Evolutionary conservation across 2,888 invertebrate species (phyloP), one percentile per base, ranked within the genome.

Genomic region (Hyalella azteca): DNA sequence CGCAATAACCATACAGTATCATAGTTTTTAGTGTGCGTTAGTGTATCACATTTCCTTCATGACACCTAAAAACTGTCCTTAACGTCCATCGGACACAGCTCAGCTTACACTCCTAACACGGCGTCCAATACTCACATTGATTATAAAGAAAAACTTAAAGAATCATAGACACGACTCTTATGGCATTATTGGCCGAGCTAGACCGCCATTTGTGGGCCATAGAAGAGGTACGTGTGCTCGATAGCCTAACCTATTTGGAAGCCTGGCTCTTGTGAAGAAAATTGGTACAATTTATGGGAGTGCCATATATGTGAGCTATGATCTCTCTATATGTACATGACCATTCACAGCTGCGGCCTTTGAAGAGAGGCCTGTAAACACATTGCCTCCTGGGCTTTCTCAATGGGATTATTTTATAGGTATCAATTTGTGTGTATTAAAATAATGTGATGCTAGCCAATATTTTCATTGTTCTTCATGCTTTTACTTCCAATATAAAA

Each of bases 231-330:
- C 66, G 66, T 66, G 66, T 19, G 66, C 66, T 66, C 66, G 66
- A 66, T 66, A 66, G 66, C 29, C 36, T 36, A 66, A 66, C 66
- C 66, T 66, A 66, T 66, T 66, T 66, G 66, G 66, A 66, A 66
- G 36, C 36, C 36, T 32, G 36, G 66, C 66, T 66, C 66, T 66
- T 36, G 66, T 66, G 36, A 32, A 66, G 66, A 66, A 66, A 66
- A 66, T 66, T 66, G 66, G 36, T 66, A 66, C 66, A 66, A 66
- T 66, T 66, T 66, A 66, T 66, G 66, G n/a, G 66, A 36, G 36
- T 36, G 66, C 66, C 66, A 66, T 36, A 66, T 66, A 66, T 66
- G 66, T 66, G 66, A 15, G 66, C 66, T 36, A 66, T 66, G 66
- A 66, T 66, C 66, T 66, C 66, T 66, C 36, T 66, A 66, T 66